Conservation (phyloP, 2,888 invertebrate species). For the Euplagia quadripunctaria region DNA sequence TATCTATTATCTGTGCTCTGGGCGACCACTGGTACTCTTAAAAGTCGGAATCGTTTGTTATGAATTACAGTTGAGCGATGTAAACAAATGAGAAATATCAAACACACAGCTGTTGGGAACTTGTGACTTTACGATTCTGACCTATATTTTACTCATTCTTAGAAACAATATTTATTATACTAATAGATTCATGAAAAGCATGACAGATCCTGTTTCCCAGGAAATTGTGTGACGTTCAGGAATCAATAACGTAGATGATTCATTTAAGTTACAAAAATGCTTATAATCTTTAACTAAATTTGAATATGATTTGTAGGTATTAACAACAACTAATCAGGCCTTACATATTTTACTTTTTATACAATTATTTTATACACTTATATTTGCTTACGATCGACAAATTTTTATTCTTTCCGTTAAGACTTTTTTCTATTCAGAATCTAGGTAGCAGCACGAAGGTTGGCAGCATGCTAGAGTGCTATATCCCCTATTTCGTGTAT, state of each 20-base stretch:
- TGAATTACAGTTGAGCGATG: not conserved
- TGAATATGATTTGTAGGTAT: not conserved
- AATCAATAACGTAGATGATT: not conserved
- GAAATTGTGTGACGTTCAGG: not conserved
- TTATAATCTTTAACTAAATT: not conserved
- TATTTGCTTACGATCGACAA: no score
- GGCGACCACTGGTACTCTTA: no score
- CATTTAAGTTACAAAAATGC: not conserved
- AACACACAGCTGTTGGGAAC: constrained; percentile 9
- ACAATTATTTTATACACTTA: no score
- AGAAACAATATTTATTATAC: not conserved
- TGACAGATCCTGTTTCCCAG: constrained; percentile 4
- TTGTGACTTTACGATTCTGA: constrained; percentile 20
- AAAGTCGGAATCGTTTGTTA: not conserved
- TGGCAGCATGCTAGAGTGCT: no score
- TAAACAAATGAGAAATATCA: constrained; percentile 9
- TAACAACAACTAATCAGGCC: not conserved
- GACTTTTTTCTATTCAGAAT: no score
- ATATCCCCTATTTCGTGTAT: no score
- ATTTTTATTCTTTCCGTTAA: no score
- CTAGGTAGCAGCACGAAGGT: no score
- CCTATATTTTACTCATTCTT: constrained; percentile 56
- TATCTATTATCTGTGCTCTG: no score
- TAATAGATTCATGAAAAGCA: not conserved
- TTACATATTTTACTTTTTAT: not conserved